Conservation (phyloP, 2,888 invertebrate genomes). For the Phortica okadai region DNA sequence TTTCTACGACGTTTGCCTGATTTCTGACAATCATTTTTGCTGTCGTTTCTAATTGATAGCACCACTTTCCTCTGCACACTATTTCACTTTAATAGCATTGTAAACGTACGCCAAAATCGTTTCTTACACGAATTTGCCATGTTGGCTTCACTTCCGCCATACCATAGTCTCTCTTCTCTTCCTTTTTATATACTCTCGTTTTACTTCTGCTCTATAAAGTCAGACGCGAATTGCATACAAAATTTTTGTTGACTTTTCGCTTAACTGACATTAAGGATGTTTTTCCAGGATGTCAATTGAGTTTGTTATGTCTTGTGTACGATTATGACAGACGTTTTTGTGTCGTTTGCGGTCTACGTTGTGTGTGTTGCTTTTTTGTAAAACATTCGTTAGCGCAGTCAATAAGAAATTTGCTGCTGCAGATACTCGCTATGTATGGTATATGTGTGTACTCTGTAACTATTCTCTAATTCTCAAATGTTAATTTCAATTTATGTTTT, state of each 20-base stretch:
- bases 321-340: slow-evolving; percentile 16
- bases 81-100: background rate
- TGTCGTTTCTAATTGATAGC: slow-evolving; percentile 3
- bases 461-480: too few relatives aligned
- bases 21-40: slow-evolving; percentile 14
- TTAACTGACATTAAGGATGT: slow-evolving; percentile 72
- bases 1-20: slow-evolving; percentile 10
- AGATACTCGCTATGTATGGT: too few relatives aligned
- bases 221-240: slow-evolving; percentile 63
- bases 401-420: too few relatives aligned
- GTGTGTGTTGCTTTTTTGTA: too few relatives aligned
- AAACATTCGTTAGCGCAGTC: too few relatives aligned
- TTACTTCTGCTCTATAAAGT: slow-evolving; percentile 29
- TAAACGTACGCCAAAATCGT: background rate
- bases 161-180: slow-evolving; percentile 28
- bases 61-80: background rate
- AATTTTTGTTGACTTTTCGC: slow-evolving; percentile 68
- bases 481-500: too few relatives aligned
- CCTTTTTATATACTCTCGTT: background rate
- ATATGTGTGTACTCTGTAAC: too few relatives aligned
- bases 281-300: slow-evolving; percentile 65
- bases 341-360: too few relatives aligned
- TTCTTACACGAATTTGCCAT: background rate
- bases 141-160: background rate
- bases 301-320: slow-evolving; percentile 57